These are phyloP conservation scores for Calidris pygmaea DNA, from an alignment of 2,113 vertebrate species.

Conservation along the genomic window DNA sequence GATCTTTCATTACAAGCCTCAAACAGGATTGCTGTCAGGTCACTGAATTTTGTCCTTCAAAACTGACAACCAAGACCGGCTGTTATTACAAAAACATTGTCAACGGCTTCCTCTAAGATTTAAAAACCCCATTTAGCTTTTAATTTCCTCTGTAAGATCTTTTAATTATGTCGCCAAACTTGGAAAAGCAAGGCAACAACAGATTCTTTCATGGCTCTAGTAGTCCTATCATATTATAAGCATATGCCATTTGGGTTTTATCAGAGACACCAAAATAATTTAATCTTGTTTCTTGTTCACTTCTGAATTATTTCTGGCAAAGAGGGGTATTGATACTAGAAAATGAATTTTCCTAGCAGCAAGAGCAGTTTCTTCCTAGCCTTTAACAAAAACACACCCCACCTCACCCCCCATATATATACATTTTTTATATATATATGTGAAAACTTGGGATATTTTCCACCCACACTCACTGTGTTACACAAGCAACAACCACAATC, in stretches of 20 bases:
- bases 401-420: neutral
- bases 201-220: neutral
- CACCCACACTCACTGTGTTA: neutral
- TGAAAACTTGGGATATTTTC: neutral
- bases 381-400: neutral
- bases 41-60: conserved; percentile 29
- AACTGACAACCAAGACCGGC: neutral
- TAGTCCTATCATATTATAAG: neutral
- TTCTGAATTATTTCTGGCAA: neutral
- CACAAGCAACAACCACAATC: neutral
- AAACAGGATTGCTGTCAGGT: neutral
- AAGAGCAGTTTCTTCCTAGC: neutral
- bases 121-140: neutral
- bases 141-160: neutral
- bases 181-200: neutral
- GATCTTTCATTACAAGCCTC: conserved; percentile 11
- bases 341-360: neutral
- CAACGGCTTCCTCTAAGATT: neutral
- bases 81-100: neutral
- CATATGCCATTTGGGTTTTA: neutral
- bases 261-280: neutral
- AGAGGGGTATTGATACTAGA: neutral
- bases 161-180: neutral
- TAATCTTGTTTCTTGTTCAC: neutral
- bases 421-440: neutral